phyloP scores from a whole-genome alignment of 2,888 invertebrate species.

The Cyclophora albipunctata region DNA sequence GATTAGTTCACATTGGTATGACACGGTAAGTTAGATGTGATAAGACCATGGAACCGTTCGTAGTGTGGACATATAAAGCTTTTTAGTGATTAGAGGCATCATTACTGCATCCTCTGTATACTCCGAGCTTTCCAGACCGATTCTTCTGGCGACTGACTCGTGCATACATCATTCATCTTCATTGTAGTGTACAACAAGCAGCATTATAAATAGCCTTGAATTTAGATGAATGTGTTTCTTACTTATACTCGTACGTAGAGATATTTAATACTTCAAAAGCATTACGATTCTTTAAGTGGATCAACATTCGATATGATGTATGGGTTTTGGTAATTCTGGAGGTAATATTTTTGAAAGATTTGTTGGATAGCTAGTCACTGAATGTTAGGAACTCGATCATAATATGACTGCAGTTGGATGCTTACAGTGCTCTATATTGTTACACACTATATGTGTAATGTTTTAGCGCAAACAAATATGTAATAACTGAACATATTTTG shows the following conservation, averaged over 20 bases:
- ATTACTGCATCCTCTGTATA: slow-evolving; percentile 48
- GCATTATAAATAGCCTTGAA: slow-evolving; percentile 47
- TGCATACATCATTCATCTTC: slow-evolving; percentile 53
- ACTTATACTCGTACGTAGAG: slow-evolving; percentile 10
- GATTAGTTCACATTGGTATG: slow-evolving; percentile 59
- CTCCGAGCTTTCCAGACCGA: slow-evolving; percentile 45
- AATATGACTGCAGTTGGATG: background rate
- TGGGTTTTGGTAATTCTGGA: no score
- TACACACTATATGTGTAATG: no score
- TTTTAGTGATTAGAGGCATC: slow-evolving; percentile 66
- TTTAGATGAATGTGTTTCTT: slow-evolving; percentile 41
- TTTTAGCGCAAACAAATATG: no score
- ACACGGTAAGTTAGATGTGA: slow-evolving; percentile 68
- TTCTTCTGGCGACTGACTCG: slow-evolving; percentile 48
- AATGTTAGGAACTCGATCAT: no score
- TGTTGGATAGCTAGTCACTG: no score
- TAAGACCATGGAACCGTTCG: slow-evolving; percentile 44
- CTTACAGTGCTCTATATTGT: background rate
- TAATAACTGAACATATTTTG: no score
- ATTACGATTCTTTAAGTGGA: no score
- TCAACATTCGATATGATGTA: no score
- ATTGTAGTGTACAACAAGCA: slow-evolving; percentile 54
- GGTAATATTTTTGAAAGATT: no score
- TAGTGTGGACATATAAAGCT: slow-evolving; percentile 60
- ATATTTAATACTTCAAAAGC: no score